These are phyloP conservation scores for Bergia puertoricense DNA, from an alignment of 92 coral and sea anemone genomes.

Conservation along the genomic window DNA sequence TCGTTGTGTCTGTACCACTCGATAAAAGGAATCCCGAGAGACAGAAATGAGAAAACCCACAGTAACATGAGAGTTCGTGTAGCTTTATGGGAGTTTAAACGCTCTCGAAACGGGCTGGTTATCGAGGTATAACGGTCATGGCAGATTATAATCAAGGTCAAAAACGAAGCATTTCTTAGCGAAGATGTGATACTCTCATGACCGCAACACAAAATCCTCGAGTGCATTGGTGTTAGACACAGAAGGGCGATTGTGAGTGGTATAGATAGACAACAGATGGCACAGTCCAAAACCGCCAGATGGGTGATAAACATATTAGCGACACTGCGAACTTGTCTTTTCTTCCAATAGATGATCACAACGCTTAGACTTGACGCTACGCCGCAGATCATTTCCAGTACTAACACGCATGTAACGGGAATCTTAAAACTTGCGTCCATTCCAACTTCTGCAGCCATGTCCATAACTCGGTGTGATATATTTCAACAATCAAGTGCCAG, in stretches of 20 bases:
- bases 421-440: slow-evolving; percentile 27
- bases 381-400: slow-evolving; percentile 66
- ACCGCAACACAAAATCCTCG: slow-evolving; percentile 63
- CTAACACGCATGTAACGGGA: slow-evolving; percentile 49
- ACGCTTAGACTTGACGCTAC: slow-evolving; percentile 61
- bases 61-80: slow-evolving; percentile 51
- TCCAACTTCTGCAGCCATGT: background rate
- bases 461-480: background rate
- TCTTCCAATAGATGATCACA: slow-evolving; percentile 69
- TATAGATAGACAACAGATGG: slow-evolving; percentile 57
- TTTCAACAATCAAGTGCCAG: background rate
- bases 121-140: slow-evolving; percentile 79
- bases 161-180: slow-evolving; percentile 76
- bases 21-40: slow-evolving; percentile 61
- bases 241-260: slow-evolving; percentile 70
- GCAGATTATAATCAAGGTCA: slow-evolving; percentile 72
- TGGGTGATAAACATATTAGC: slow-evolving; percentile 76
- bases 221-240: slow-evolving; percentile 49
- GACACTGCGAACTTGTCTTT: slow-evolving; percentile 69
- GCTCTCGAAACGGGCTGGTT: slow-evolving; percentile 71
- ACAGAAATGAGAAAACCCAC: slow-evolving; percentile 54
- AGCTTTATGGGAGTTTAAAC: slow-evolving; percentile 65
- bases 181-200: slow-evolving; percentile 82
- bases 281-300: slow-evolving; percentile 69
- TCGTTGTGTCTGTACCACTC: slow-evolving; percentile 50